These are phyloP conservation scores for Hoplias malabaricus DNA, from an alignment of 2,113 vertebrate genomes.

Conservation along the genomic window DNA sequence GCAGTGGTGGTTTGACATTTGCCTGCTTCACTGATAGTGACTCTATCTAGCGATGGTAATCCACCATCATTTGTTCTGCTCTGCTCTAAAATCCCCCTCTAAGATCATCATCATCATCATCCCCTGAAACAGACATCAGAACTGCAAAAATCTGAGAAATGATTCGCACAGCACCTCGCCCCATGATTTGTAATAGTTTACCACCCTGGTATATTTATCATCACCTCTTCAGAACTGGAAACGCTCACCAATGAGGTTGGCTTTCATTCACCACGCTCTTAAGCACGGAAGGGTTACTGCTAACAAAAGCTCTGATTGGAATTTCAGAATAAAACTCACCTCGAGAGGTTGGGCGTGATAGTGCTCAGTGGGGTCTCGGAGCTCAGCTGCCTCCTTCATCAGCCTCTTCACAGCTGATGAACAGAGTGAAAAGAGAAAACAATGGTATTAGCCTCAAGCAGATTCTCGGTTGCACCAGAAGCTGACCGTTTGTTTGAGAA, in stretches of 20 bases:
- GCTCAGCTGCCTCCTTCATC: slow-evolving; percentile 97
- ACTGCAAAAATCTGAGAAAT: not conserved
- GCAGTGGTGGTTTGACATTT: not conserved
- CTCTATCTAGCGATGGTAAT: not conserved
- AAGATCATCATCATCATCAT: not conserved
- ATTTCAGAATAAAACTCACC: slow-evolving; percentile 69
- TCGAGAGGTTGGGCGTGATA: slow-evolving; percentile 98
- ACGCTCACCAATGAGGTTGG: not conserved
- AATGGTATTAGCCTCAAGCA: not conserved
- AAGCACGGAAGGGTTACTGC: not conserved
- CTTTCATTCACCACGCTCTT: not conserved
- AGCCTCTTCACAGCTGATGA: slow-evolving; percentile 91
- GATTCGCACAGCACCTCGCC: not conserved
- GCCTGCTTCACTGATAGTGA: not conserved
- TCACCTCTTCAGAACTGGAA: not conserved
- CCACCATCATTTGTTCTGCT: not conserved
- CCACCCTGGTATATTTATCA: not conserved
- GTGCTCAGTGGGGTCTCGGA: slow-evolving; percentile 95
- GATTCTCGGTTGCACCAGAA: no score
- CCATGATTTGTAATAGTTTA: not conserved
- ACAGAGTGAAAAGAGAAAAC: slow-evolving; percentile 51
- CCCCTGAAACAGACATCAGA: not conserved
- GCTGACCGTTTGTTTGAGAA: not conserved
- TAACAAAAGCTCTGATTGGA: not conserved
- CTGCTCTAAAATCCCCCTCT: not conserved